Evolutionary conservation across 1,140 invertebrate genomes (phyloP), one percentile per base, ranked within the genome.

Genomic region (Parapsyche elsis): DNA sequence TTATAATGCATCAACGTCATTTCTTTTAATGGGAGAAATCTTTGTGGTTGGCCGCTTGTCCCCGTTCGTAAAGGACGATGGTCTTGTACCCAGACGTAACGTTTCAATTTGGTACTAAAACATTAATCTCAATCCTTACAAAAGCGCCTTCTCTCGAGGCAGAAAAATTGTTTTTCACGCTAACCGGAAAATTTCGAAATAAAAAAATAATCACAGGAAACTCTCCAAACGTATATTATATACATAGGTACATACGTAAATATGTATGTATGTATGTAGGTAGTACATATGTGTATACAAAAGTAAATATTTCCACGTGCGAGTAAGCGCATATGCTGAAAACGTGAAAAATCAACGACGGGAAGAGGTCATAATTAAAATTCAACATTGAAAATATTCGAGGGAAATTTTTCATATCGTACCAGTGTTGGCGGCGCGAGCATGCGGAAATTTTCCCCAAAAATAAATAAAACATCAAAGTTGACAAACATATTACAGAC

Each of bases 21-120:
- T 16, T 46, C 38, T 23, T 49, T 74, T 49, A 16, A 74, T 12
- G 7, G 19, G 71, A 44, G 46, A 74, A 74, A 74, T 49, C 45
- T 44, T 45, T 0, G 71, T 19, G 71, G 45, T 46, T 46, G 24
- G 16, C 24, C 71, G 71, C 14, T 73, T 30, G 71, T 73, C 38
- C 5, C 71, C 30, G 21, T 61, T 76, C 74, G 30, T 76, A 4
- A 49, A 59, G 16, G 74, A 76, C 12, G 71, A 44, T 73, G 71
- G 30, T 73, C 71, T 30, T 9, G 24, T 73, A 49, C 44, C 74
- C 19, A 19, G 49, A 24, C 21, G 74, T 59, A 76, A 76, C 74
- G 74, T 46, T 76, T 76, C 74, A 76, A 76, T 76, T 76, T 76
- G 74, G 57, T 76, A 76, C 57, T 76, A 76, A 38, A 76, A 76